These are phyloP conservation scores for Andrena bicolor DNA, from an alignment of 2,888 invertebrate species.

Conservation along the genomic window DNA sequence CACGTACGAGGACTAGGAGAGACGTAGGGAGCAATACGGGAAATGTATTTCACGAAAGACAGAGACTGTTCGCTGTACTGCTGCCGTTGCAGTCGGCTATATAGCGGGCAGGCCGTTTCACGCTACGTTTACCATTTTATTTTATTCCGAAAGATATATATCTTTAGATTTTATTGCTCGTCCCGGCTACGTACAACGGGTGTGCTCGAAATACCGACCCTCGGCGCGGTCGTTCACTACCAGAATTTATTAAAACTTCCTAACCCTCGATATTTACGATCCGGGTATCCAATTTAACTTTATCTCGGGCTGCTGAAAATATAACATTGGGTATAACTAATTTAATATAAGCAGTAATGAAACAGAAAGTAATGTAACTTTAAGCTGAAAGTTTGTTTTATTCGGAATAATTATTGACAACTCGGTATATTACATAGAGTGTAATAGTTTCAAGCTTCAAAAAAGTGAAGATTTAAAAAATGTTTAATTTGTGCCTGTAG, in stretches of 20 bases:
- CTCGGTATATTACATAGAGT: too few relatives aligned
- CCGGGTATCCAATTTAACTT: background rate
- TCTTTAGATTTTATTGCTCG: slow-evolving; percentile 77
- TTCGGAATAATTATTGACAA: too few relatives aligned
- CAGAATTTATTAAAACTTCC: slow-evolving; percentile 56
- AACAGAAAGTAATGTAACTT: background rate
- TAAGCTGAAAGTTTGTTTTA: too few relatives aligned
- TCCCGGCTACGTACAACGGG: slow-evolving; percentile 44
- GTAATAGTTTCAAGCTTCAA: too few relatives aligned
- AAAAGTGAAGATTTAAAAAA: too few relatives aligned
- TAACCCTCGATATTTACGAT: slow-evolving; percentile 26
- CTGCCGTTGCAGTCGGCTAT: slow-evolving; percentile 67
- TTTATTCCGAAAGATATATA: slow-evolving; percentile 79
- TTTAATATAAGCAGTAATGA: background rate
- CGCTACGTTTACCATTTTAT: slow-evolving; percentile 82
- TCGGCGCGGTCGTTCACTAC: background rate
- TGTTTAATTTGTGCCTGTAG: too few relatives aligned
- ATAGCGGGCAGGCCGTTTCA: slow-evolving; percentile 76
- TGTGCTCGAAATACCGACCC: slow-evolving; percentile 40
- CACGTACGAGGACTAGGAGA: slow-evolving; percentile 44
- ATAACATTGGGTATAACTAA: background rate
- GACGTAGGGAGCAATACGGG: slow-evolving; percentile 46
- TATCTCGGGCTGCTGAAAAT: background rate
- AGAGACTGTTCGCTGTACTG: slow-evolving; percentile 58
- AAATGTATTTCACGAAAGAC: slow-evolving; percentile 70